Evolutionary conservation across 2,888 invertebrate species (phyloP), one percentile per base, ranked within the genome.

Genomic region (Euspilapteryx auroguttella): DNA sequence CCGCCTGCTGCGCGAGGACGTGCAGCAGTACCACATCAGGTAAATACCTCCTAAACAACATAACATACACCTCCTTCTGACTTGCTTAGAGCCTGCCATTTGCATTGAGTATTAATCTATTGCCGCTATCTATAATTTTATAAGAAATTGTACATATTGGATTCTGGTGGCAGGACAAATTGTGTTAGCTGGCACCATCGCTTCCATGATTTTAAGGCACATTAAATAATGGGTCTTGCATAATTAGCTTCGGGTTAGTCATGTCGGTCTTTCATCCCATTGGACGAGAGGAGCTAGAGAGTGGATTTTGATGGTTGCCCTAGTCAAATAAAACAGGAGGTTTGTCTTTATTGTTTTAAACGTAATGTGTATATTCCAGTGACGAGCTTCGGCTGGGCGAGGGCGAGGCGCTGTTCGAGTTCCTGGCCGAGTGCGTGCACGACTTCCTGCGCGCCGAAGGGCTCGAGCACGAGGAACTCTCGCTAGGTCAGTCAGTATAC

Each of bases 391-490:
- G 86, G 10, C 39, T 82, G 10, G 86, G 86, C 1, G 71, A 79
- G 2, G 87, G 85, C 4, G 69, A 68, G 29, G 73, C 77, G 25
- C 65, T 89, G 21, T 90, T 89, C 57, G 85, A 88, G 49, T 87
- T 83, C 59, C 71, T 91, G 32, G 90, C 89, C 1, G 79, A 82
- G 38, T 87, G 88, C 55, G 83, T 90, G 36, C 76, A 79, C 34
- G 80, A 85, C 47, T 89, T 90, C 61, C 68, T 87, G 28, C 63
- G 63, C 14, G 68, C 76, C 22, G 78, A 85, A 40, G 78, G 79
- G 35, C 69, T 86, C 55, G 75, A 78, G 41, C 57, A 78, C 9
- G 56, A 64, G 32, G 63, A 68, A 35, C 63, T 88, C 36, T 83
- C 86, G 2, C 53, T 89, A 36, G 90, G 89, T 86, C 59, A 64